These are phyloP conservation scores for Mus pahari DNA, from an alignment of 2,113 vertebrate species.

Conservation along the genomic window DNA sequence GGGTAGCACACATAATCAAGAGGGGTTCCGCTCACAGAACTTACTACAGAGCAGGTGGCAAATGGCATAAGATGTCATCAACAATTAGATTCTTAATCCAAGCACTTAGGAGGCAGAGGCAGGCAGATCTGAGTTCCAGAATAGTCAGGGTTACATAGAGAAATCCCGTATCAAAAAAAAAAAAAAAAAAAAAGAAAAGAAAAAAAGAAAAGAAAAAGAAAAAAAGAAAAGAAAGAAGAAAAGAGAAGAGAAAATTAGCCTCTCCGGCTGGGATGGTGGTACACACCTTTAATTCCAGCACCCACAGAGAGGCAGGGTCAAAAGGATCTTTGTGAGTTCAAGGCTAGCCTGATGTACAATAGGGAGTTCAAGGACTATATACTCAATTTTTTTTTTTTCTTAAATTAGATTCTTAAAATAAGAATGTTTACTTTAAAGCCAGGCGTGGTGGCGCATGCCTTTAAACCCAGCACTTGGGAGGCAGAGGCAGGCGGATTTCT, in stretches of 20 bases:
- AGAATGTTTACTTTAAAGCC: conserved; percentile 28
- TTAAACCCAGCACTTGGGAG: too few species aligned
- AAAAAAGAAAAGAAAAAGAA: background rate
- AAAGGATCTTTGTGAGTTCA: background rate
- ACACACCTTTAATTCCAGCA: background rate
- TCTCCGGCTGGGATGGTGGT: background rate
- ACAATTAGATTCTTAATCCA: background rate
- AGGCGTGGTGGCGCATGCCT: too few species aligned
- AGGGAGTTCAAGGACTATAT: background rate
- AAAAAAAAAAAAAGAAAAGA: background rate
- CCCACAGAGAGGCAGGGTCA: background rate
- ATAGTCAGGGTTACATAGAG: background rate
- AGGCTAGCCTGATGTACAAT: background rate
- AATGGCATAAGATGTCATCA: background rate
- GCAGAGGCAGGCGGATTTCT: too few species aligned
- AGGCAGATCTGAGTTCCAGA: background rate
- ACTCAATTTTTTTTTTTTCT: background rate
- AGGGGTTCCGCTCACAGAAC: background rate
- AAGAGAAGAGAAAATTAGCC: background rate
- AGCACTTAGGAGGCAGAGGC: background rate
- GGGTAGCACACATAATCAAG: background rate
- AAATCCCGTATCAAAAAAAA: background rate
- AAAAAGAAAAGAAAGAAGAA: background rate
- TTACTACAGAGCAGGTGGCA: background rate
- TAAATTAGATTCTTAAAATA: background rate